A percentile compares a stretch with the other conserved stretches of the same genome.
These are phyloP conservation scores for Parnassius mnemosyne DNA, from an alignment of 2,888 invertebrate species.

Conservation along the genomic window DNA sequence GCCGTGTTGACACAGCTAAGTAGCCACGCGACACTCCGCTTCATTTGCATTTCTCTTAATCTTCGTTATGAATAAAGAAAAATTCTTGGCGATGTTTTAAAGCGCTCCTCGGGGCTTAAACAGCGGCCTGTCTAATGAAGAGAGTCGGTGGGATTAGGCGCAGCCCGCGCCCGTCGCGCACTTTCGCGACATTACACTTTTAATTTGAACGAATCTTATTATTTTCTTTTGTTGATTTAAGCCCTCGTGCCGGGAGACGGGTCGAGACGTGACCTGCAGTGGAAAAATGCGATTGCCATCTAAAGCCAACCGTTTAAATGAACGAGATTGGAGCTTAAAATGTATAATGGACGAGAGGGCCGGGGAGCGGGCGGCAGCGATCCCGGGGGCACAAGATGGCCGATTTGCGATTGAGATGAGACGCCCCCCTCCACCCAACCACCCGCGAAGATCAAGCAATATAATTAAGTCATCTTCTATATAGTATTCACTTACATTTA, in stretches of 20 bases:
- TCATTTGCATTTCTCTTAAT: conserved; percentile 80
- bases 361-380: conserved; percentile 72
- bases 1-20: conserved; percentile 78
- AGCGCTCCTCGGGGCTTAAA: conserved; percentile 58
- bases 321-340: conserved; percentile 87
- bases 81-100: conserved; percentile 73
- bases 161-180: conserved; percentile 50
- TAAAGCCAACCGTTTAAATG: conserved; percentile 87
- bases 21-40: conserved; percentile 71
- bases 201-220: conserved; percentile 87
- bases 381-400: conserved; percentile 78
- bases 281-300: conserved; percentile 86
- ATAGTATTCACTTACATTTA: conserved; percentile 22
- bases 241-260: conserved; percentile 81
- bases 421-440: conserved; percentile 53
- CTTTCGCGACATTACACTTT: conserved; percentile 84
- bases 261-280: conserved; percentile 84
- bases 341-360: conserved; percentile 83
- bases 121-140: conserved; percentile 71
- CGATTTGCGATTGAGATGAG: conserved; percentile 81
- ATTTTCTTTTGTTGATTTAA: conserved; percentile 85
- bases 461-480: conserved; percentile 66
- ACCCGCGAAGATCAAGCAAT: conserved; percentile 71
- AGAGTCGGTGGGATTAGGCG: conserved; percentile 65
- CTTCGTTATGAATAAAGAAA: conserved; percentile 80